Percentiles rank a stretch among this genome's conserved stretches.
phyloP scores from a whole-genome alignment of 2,888 invertebrate species.

The Drosophila tanythrix region DNA sequence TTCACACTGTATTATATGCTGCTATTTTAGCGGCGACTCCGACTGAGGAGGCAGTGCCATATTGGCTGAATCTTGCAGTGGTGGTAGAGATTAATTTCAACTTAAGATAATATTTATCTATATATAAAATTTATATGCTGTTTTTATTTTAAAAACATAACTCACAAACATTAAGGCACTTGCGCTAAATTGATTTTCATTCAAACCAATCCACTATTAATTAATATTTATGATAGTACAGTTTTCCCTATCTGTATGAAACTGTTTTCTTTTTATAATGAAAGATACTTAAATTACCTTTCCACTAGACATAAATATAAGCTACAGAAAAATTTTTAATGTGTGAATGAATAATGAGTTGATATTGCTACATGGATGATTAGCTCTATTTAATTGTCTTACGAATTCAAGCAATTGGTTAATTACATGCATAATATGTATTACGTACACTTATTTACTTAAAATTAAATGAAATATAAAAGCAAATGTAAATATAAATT shows the following conservation, averaged over 20 bases:
- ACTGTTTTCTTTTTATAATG: background rate
- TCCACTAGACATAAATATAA: background rate
- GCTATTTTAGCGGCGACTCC: no score
- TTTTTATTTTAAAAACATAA: no score
- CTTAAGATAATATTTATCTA: no score
- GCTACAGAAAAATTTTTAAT: no score
- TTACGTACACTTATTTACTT: background rate
- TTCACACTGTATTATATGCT: no score
- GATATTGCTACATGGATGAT: background rate
- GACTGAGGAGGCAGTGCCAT: no score
- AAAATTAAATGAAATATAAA: background rate
- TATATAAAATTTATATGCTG: no score
- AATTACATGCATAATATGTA: background rate
- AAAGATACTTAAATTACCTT: background rate
- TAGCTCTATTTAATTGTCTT: background rate
- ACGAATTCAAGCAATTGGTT: background rate
- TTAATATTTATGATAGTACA: accelerated
- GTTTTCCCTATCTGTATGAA: background rate
- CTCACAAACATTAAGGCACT: no score
- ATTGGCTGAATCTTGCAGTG: no score
- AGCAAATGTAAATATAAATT: no score
- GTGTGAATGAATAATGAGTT: no score
- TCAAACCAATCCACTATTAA: background rate
- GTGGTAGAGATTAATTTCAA: no score
- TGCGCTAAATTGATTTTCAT: background rate